phyloP scores from a whole-genome alignment of 2,113 vertebrate species.

The Neogobius melanostomus region DNA sequence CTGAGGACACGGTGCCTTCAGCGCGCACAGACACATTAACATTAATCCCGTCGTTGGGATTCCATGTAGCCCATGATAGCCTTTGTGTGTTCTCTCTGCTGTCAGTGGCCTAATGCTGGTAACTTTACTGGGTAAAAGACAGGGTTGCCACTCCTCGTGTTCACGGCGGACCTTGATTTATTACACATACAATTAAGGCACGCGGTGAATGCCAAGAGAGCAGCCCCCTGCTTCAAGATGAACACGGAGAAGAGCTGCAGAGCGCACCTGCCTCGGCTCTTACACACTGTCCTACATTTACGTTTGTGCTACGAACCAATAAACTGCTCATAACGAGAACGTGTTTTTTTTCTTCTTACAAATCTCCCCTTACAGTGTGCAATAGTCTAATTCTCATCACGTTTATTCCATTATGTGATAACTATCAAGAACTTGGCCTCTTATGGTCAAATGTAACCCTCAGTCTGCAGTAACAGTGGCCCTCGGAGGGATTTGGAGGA shows the following conservation, averaged over 20 bases:
- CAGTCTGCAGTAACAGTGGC: not conserved
- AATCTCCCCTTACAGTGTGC: not conserved
- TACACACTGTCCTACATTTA: slow-evolving; percentile 2
- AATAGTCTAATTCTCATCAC: not conserved
- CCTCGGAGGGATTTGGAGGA: too few species aligned
- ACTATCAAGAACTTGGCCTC: not conserved
- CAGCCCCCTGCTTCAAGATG: slow-evolving; percentile 50
- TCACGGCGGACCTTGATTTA: slow-evolving; percentile 96
- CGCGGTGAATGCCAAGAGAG: slow-evolving; percentile 97
- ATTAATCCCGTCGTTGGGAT: not conserved
- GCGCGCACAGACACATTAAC: slow-evolving; percentile 12
- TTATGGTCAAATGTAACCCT: not conserved
- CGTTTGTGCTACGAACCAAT: not conserved
- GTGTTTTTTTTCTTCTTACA: not conserved
- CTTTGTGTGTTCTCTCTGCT: not conserved
- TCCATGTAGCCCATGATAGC: slow-evolving; percentile 6
- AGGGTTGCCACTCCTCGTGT: slow-evolving; percentile 85
- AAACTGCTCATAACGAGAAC: not conserved
- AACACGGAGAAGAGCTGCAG: slow-evolving; percentile 23
- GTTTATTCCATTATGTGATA: not conserved
- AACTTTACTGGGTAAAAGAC: slow-evolving; percentile 12
- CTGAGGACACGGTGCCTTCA: not conserved
- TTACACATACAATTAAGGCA: slow-evolving; percentile 93
- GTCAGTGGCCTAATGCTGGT: not conserved
- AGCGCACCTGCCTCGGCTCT: slow-evolving; percentile 13